These are phyloP conservation scores for Antheraea mylitta DNA, from an alignment of 1,140 invertebrate genomes.

Conservation along the genomic window DNA sequence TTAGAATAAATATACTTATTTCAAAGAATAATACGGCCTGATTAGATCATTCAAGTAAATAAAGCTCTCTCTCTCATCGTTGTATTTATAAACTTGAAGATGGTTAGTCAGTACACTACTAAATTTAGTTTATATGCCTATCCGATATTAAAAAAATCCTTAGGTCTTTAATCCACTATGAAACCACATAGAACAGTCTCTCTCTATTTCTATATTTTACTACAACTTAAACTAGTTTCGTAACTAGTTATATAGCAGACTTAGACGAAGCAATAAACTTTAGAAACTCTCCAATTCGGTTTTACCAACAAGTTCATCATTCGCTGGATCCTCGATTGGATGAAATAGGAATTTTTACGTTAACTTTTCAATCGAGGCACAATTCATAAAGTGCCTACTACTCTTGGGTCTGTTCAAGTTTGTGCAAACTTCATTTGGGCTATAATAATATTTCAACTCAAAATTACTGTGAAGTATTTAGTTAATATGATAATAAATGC, in stretches of 20 bases:
- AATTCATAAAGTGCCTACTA: constrained; percentile 13
- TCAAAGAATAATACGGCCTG: too few species aligned
- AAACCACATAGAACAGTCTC: too few species aligned
- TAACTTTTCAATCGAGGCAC: constrained; percentile 11
- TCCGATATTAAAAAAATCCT: too few species aligned
- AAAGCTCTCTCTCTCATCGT: too few species aligned
- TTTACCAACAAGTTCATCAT: not conserved
- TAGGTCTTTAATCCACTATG: too few species aligned
- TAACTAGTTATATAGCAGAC: not conserved
- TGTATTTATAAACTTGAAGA: too few species aligned
- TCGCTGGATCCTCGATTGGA: not conserved
- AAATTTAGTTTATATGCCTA: not conserved
- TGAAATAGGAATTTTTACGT: constrained; percentile 9
- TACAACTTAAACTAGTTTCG: not conserved
- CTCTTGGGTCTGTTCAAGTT: not conserved
- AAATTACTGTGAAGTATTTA: too few species aligned
- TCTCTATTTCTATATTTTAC: not conserved
- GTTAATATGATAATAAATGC: too few species aligned
- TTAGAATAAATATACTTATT: too few species aligned
- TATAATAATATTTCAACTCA: too few species aligned
- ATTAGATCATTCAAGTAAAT: too few species aligned
- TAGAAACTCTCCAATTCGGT: not conserved
- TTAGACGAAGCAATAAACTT: constrained; percentile 1
- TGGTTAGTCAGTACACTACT: too few species aligned
- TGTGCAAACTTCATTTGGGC: not conserved